A percentile compares a stretch with the other conserved stretches of the same genome.
phyloP scores from a whole-genome alignment of 1,140 invertebrate genomes.

The Drosophila asahinai region DNA sequence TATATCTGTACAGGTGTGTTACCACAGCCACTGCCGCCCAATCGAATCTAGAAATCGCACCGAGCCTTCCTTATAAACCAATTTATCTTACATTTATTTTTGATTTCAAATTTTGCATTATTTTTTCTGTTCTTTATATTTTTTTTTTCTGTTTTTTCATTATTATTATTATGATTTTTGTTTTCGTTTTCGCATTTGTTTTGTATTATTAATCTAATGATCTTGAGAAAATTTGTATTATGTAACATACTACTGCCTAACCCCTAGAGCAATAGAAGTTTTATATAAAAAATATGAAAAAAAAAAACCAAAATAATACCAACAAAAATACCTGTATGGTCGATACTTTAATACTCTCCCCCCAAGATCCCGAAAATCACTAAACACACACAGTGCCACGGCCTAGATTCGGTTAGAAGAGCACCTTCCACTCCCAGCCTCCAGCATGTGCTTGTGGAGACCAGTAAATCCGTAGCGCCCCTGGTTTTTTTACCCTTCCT shows the following conservation, averaged over 20 bases:
- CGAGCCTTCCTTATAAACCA: slow-evolving; percentile 24
- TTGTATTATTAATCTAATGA: slow-evolving; percentile 51
- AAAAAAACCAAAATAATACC: slow-evolving; percentile 11
- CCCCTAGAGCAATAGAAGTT: slow-evolving; percentile 44
- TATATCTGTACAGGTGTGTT: slow-evolving; percentile 85
- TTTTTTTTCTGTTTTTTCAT: background rate
- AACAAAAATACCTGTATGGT: slow-evolving; percentile 12
- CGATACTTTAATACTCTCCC: slow-evolving; percentile 9
- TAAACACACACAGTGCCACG: slow-evolving; percentile 8
- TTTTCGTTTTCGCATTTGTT: slow-evolving; percentile 34
- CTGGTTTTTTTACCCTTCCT: background rate
- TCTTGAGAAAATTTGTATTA: slow-evolving; percentile 47
- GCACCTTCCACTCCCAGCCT: background rate
- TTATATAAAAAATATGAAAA: slow-evolving; percentile 38
- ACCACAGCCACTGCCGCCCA: slow-evolving; percentile 46
- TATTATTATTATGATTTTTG: slow-evolving; percentile 11
- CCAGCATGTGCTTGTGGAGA: slow-evolving; percentile 15
- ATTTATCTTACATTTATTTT: slow-evolving; percentile 24
- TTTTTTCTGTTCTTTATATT: background rate
- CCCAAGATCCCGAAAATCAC: slow-evolving; percentile 1
- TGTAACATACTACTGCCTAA: slow-evolving; percentile 44
- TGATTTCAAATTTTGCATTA: background rate
- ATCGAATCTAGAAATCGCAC: slow-evolving; percentile 36
- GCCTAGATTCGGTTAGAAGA: background rate
- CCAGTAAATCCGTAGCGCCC: background rate